Percentiles rank a stretch among this genome's conserved stretches.
Conservation (phyloP, 2,888 invertebrate species). For the Hyppa rectilinea region DNA sequence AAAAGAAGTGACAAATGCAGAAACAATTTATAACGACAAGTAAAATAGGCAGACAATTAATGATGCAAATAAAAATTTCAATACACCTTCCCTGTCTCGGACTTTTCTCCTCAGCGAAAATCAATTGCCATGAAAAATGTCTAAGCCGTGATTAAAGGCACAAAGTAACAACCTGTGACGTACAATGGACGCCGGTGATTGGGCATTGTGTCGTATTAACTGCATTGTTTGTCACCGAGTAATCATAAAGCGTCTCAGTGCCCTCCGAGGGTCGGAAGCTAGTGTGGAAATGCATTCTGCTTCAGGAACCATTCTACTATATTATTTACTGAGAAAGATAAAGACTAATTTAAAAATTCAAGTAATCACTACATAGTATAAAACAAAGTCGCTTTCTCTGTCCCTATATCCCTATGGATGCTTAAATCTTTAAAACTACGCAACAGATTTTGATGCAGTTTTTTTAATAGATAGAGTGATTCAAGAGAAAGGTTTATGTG, state of each 20-base stretch:
- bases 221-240: conserved; percentile 87
- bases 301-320: background rate
- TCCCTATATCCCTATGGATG: no score
- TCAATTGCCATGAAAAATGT: conserved; percentile 46
- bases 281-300: conserved; percentile 70
- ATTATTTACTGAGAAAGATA: background rate
- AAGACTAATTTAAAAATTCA: background rate
- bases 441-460: no score
- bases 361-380: no score
- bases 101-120: conserved; percentile 26
- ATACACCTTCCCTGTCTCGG: background rate
- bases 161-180: conserved; percentile 51
- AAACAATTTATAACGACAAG: no score
- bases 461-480: no score
- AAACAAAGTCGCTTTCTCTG: no score
- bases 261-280: conserved; percentile 70
- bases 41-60: background rate
- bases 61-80: background rate
- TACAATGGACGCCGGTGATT: conserved; percentile 81
- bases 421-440: no score
- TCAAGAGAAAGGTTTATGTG: no score
- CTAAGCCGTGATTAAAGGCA: conserved; percentile 42
- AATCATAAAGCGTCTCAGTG: conserved; percentile 87
- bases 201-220: conserved; percentile 89
- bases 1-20: no score